Conservation (phyloP, 2,888 invertebrate species). For the Dryocosmus kuriphilus region DNA sequence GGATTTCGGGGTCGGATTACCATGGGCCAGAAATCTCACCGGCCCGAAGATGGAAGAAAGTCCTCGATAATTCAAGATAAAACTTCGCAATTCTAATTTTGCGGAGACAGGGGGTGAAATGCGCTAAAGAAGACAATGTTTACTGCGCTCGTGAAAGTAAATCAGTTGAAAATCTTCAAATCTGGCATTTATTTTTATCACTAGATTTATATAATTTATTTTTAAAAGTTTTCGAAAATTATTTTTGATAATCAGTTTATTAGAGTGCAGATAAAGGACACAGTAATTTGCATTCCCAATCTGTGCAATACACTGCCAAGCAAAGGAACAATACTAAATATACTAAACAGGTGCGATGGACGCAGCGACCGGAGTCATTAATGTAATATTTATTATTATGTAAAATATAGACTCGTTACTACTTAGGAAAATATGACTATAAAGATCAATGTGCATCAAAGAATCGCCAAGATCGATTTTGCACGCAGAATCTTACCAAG, state of each 20-base stretch:
- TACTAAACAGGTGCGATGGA: constrained; percentile 40
- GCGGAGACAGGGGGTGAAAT: constrained; percentile 13
- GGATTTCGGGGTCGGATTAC: constrained; percentile 30
- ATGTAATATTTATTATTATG: constrained; percentile 56
- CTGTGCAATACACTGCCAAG: constrained; percentile 3
- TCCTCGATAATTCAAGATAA: constrained; percentile 26
- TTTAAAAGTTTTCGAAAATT: background rate
- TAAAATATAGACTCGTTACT: constrained; percentile 15
- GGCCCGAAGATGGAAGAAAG: background rate
- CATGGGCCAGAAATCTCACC: background rate
- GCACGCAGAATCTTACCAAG: constrained; percentile 30
- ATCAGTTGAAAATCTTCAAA: background rate
- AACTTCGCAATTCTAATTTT: constrained; percentile 29
- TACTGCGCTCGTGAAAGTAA: background rate
- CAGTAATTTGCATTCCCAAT: background rate
- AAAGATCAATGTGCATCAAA: constrained; percentile 23
- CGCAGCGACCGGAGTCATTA: constrained; percentile 55
- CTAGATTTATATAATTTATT: background rate
- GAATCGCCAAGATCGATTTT: constrained; percentile 35
- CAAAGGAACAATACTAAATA: constrained; percentile 16
- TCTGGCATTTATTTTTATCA: background rate
- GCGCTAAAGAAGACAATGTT: constrained; percentile 6
- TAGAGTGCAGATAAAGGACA: background rate
- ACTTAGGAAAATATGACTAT: constrained; percentile 12
- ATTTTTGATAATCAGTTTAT: background rate